A percentile compares a stretch with the other conserved stretches of the same genome.
phyloP scores from a whole-genome alignment of 2,797 vertebrate species.

The Iguana delicatissima region DNA sequence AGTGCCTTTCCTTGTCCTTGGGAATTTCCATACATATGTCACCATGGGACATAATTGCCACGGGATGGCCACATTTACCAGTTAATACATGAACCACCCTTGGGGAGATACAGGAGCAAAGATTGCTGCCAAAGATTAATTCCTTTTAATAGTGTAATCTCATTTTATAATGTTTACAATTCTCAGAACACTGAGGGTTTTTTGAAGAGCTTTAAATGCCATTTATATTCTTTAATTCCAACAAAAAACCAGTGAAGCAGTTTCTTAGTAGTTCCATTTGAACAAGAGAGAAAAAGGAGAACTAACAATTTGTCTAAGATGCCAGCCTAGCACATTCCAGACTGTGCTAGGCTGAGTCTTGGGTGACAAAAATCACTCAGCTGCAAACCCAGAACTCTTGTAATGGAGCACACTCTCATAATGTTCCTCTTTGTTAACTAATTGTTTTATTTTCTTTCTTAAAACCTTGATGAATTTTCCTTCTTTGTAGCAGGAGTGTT shows the following conservation, averaged over 20 bases:
- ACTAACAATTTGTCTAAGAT: background rate
- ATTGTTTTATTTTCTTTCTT: constrained; percentile 28
- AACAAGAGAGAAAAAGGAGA: background rate
- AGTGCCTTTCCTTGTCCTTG: background rate
- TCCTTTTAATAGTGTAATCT: constrained; percentile 34
- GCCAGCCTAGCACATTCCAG: background rate
- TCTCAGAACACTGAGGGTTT: background rate
- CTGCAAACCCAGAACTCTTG: background rate
- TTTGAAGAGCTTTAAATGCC: background rate
- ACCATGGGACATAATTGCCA: background rate
- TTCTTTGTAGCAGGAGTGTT: background rate
- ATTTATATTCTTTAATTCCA: background rate
- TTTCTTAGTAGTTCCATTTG: background rate
- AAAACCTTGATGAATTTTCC: constrained; percentile 33
- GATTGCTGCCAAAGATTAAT: background rate
- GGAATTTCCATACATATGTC: background rate
- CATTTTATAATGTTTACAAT: constrained; percentile 23
- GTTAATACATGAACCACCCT: background rate
- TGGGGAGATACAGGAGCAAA: constrained; percentile 55
- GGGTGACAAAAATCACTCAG: background rate
- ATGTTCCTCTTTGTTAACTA: background rate
- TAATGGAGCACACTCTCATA: background rate
- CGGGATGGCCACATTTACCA: background rate
- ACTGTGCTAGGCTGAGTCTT: background rate
- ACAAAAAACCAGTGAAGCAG: background rate